Evolutionary conservation across 2,888 invertebrate genomes (phyloP).

Genomic region (Aethes cnicana): DNA sequence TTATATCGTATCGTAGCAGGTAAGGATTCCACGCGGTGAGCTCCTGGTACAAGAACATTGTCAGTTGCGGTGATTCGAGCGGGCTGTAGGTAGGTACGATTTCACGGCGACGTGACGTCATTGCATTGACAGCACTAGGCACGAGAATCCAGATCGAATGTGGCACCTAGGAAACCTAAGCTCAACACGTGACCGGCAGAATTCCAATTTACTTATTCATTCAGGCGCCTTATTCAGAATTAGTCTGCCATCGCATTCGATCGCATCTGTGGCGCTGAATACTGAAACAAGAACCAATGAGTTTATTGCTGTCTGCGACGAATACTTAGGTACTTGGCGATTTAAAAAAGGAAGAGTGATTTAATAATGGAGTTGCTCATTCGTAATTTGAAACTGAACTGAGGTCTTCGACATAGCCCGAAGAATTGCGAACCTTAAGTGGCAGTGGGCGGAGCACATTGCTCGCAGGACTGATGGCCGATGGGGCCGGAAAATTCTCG

Average conservation of each 20-base stretch:
- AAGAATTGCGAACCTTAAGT: too few relatives aligned
- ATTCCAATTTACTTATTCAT: conserved; percentile 37
- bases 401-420: too few relatives aligned
- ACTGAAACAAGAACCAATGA: neutral
- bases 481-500: too few relatives aligned
- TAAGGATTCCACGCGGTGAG: neutral
- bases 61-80: conserved; percentile 21
- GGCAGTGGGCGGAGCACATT: too few relatives aligned
- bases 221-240: conserved; percentile 29
- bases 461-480: too few relatives aligned
- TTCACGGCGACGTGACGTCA: too few relatives aligned
- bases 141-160: conserved; percentile 10
- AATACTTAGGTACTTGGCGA: too few relatives aligned
- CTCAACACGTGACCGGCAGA: conserved; percentile 29
- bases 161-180: conserved; percentile 12
- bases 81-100: conserved; percentile 20
- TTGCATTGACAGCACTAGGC: conserved; percentile 4
- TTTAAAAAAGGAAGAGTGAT: neutral
- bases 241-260: conserved; percentile 2
- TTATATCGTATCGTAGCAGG: too few relatives aligned
- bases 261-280: neutral
- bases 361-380: too few relatives aligned
- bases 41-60: conserved; percentile 24
- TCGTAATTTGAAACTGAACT: too few relatives aligned
- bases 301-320: too few relatives aligned